Percentiles rank a stretch among this genome's conserved stretches.
These are phyloP conservation scores for Parnassius apollo DNA, from an alignment of 2,888 invertebrate species.

Conservation along the genomic window DNA sequence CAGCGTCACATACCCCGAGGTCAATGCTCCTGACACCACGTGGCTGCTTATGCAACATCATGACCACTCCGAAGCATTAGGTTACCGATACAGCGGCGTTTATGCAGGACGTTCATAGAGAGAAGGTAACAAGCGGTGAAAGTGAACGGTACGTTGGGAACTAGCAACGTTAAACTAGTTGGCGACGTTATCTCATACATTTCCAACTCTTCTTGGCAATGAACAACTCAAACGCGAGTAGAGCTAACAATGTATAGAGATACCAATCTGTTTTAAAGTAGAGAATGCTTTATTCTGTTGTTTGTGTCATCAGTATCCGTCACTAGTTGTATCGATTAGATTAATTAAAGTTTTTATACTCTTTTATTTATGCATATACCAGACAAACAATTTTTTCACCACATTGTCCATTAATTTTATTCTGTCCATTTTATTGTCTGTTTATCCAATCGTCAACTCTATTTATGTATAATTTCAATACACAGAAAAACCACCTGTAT, in stretches of 20 bases:
- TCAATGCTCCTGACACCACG: slow-evolving; percentile 66
- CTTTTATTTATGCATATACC: not conserved
- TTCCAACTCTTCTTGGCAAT: slow-evolving; percentile 50
- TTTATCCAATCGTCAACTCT: slow-evolving; percentile 7
- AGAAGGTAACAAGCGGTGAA: slow-evolving; percentile 43
- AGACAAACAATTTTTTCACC: not conserved
- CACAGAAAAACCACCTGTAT: slow-evolving; percentile 29
- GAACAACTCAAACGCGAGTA: slow-evolving; percentile 40
- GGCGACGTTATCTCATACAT: slow-evolving; percentile 47
- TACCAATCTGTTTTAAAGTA: slow-evolving; percentile 52
- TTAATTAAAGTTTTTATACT: slow-evolving; percentile 32
- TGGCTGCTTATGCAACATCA: slow-evolving; percentile 60
- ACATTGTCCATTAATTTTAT: slow-evolving; percentile 1
- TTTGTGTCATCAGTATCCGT: slow-evolving; percentile 46
- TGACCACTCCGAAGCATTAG: slow-evolving; percentile 42
- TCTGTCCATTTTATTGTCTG: not conserved
- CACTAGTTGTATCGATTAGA: slow-evolving; percentile 55
- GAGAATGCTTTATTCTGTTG: slow-evolving; percentile 32
- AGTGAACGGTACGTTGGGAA: slow-evolving; percentile 44
- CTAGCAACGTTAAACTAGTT: slow-evolving; percentile 33
- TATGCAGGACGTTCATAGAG: slow-evolving; percentile 11
- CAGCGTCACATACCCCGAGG: slow-evolving; percentile 53
- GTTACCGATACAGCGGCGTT: slow-evolving; percentile 33
- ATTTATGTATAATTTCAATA: slow-evolving; percentile 37
- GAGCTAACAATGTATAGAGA: slow-evolving; percentile 48